Percentiles rank a stretch among this genome's conserved stretches.
phyloP scores from a whole-genome alignment of 2,888 invertebrate species.

The Xylophagus ater region DNA sequence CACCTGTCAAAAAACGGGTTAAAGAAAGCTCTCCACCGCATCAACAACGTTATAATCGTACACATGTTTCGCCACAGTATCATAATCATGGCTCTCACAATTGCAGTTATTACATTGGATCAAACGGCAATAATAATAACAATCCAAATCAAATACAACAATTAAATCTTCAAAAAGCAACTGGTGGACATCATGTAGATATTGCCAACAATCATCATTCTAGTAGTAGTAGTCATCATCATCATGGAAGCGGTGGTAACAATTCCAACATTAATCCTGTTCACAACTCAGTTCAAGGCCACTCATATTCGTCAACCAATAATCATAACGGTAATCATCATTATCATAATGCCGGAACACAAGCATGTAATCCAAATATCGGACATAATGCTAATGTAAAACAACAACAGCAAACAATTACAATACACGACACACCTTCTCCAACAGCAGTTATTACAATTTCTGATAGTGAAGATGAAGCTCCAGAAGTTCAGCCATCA shows the following conservation, averaged over 20 bases:
- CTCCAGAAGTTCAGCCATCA: slow-evolving; percentile 35
- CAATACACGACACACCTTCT: slow-evolving; percentile 90
- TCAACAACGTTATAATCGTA: slow-evolving; percentile 38
- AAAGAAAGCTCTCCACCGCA: slow-evolving; percentile 90
- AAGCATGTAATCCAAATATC: slow-evolving; percentile 14
- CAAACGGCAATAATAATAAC: slow-evolving; percentile 15
- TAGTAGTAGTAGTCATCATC: slow-evolving; percentile 3
- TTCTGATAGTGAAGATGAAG: slow-evolving; percentile 89
- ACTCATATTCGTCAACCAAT: slow-evolving; percentile 22
- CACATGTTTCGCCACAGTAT: slow-evolving; percentile 38
- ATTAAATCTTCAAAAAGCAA: slow-evolving; percentile 12
- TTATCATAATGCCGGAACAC: slow-evolving; percentile 23
- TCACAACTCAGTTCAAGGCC: slow-evolving; percentile 22
- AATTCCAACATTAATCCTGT: slow-evolving; percentile 11
- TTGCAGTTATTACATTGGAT: slow-evolving; percentile 27
- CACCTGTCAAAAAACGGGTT: slow-evolving; percentile 93
- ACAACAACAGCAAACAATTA: slow-evolving; percentile 74
- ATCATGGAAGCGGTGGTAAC: slow-evolving; percentile 13
- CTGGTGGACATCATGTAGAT: slow-evolving; percentile 14
- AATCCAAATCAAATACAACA: slow-evolving; percentile 13
- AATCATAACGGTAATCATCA: slow-evolving; percentile 18
- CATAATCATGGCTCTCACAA: slow-evolving; percentile 35
- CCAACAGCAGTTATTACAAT: slow-evolving; percentile 93
- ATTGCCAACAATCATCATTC: slow-evolving; percentile 12
- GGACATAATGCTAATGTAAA: slow-evolving; percentile 28